A percentile compares a stretch with the other conserved stretches of the same genome.
These are phyloP conservation scores for Lutraria lutraria DNA, from an alignment of 2,888 invertebrate genomes.

Conservation along the genomic window DNA sequence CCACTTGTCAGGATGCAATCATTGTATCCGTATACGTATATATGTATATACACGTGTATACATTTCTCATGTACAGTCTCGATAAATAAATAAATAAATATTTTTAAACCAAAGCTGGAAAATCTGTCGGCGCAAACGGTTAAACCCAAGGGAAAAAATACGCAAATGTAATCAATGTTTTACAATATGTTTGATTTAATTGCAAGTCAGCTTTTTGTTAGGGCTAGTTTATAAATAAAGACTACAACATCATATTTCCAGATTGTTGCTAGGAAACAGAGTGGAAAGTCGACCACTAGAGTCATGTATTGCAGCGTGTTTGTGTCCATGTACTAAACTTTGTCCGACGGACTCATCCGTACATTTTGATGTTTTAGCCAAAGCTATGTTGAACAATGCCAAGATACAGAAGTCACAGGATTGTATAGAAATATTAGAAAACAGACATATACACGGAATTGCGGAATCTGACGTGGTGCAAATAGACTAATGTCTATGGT, in stretches of 20 bases:
- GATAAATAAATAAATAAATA: no score
- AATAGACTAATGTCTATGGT: neutral
- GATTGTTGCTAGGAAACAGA: slow-evolving; percentile 82
- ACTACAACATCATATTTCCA: slow-evolving; percentile 54
- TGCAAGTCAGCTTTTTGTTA: no score
- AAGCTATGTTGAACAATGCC: slow-evolving; percentile 82
- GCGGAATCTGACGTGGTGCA: slow-evolving; percentile 49
- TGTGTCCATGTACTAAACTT: slow-evolving; percentile 78
- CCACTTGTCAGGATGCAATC: no score
- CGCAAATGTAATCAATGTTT: no score
- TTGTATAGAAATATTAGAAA: slow-evolving; percentile 75
- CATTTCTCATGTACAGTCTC: no score
- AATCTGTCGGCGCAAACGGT: no score
- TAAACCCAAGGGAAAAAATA: no score
- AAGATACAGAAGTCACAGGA: slow-evolving; percentile 58
- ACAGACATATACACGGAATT: slow-evolving; percentile 78
- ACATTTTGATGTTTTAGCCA: slow-evolving; percentile 79
- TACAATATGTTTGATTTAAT: no score
- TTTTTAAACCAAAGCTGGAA: no score
- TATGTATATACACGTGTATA: no score
- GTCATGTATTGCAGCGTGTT: slow-evolving; percentile 61
- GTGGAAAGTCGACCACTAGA: slow-evolving; percentile 80
- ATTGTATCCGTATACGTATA: no score
- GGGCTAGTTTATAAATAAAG: no score
- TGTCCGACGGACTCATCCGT: slow-evolving; percentile 80